Evolutionary conservation across 2,888 invertebrate species (phyloP).

Genomic region (Tetheella fluctuosa): DNA sequence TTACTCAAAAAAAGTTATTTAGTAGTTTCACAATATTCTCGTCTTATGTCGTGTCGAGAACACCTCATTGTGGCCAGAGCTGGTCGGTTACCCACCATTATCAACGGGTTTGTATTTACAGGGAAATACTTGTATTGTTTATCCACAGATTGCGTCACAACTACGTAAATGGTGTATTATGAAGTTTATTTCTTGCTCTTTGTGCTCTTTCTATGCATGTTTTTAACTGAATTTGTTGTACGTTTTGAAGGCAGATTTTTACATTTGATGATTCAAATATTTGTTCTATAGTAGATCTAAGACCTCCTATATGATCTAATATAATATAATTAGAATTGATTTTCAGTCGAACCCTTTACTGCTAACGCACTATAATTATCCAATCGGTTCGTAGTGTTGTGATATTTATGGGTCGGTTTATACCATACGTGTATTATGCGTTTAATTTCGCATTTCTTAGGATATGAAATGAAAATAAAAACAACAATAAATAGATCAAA

Average conservation of each 20-base stretch:
- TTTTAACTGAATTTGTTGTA: neutral
- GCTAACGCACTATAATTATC: too few relatives aligned
- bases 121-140: conserved; percentile 18
- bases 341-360: too few relatives aligned
- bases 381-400: too few relatives aligned
- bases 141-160: conserved; percentile 17
- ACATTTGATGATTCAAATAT: too few relatives aligned
- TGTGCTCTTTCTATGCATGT: neutral
- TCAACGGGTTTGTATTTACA: neutral
- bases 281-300: too few relatives aligned
- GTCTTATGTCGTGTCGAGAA: neutral
- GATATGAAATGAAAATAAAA: conserved; percentile 28
- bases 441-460: neutral
- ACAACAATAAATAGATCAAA: conserved; percentile 29
- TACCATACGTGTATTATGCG: neutral
- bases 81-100: neutral
- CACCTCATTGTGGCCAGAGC: neutral
- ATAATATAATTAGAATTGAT: too few relatives aligned
- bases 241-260: neutral
- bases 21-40: neutral
- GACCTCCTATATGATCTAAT: too few relatives aligned
- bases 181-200: neutral
- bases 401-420: too few relatives aligned
- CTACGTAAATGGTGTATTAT: conserved; percentile 1
- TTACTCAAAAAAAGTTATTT: neutral